Conservation (phyloP, 2,797 vertebrate species). For the Orestias chungarensis region DNA sequence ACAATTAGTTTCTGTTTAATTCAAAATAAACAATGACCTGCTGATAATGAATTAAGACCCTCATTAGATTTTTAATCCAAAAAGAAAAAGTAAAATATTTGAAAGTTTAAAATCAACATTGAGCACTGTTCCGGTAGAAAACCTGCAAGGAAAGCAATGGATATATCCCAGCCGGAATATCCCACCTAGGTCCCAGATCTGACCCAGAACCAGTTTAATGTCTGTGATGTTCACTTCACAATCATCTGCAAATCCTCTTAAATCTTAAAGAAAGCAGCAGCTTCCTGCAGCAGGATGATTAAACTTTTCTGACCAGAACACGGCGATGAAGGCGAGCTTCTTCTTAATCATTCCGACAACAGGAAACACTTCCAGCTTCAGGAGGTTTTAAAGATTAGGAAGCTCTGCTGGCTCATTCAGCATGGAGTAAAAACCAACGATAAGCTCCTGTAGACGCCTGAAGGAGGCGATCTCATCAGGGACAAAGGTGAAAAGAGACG, state of each 20-base stretch:
- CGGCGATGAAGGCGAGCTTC: conserved; percentile 1
- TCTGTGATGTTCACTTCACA: conserved; percentile 46
- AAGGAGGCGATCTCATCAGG: conserved; percentile 30
- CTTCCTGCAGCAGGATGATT: conserved; percentile 36
- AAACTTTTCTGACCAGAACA: conserved; percentile 18
- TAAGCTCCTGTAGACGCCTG: conserved; percentile 53
- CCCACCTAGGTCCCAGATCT: conserved; percentile 15
- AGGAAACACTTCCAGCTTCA: conserved; percentile 29
- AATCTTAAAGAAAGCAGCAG: conserved; percentile 43
- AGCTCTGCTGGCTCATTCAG: conserved; percentile 57
- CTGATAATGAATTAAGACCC: not conserved
- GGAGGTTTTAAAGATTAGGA: conserved; percentile 70
- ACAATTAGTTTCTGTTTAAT: no score
- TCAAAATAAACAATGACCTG: not conserved
- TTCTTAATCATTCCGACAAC: conserved; percentile 29
- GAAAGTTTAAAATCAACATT: not conserved
- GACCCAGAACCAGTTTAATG: conserved; percentile 15
- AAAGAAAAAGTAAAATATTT: not conserved
- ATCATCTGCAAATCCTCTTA: conserved; percentile 60
- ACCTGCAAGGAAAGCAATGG: not conserved
- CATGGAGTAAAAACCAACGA: conserved; percentile 60
- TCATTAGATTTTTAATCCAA: not conserved
- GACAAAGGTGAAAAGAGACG: conserved; percentile 44
- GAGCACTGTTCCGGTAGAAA: not conserved
- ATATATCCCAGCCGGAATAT: not conserved